phyloP scores from a whole-genome alignment of 2,113 vertebrate genomes.

The Laticauda laticaudata region DNA sequence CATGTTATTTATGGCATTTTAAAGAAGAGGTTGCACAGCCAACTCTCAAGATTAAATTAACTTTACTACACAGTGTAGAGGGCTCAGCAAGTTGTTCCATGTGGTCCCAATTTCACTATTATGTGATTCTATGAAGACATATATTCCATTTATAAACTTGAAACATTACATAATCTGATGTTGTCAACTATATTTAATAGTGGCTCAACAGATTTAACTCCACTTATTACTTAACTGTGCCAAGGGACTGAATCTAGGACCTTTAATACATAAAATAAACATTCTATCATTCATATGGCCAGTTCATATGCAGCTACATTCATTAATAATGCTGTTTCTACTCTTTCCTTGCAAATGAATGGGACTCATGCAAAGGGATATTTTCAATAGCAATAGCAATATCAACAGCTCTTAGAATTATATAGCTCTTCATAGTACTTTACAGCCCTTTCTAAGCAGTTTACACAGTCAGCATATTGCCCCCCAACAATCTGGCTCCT shows the following conservation, averaged over 20 bases:
- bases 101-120: neutral
- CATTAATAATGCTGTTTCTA: neutral
- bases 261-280: neutral
- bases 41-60: neutral
- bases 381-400: neutral
- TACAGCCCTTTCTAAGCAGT: too few species aligned
- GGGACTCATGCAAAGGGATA: neutral
- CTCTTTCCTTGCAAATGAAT: neutral
- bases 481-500: too few species aligned
- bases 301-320: neutral
- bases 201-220: neutral
- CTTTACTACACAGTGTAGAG: neutral
- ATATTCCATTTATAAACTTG: neutral
- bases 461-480: too few species aligned
- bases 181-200: neutral
- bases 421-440: too few species aligned
- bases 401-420: too few species aligned
- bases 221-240: neutral
- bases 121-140: neutral
- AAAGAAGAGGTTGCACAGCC: neutral
- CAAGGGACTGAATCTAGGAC: neutral
- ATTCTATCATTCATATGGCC: neutral
- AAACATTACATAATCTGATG: neutral
- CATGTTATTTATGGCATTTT: neutral
- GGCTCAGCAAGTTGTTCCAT: neutral